Evolutionary conservation across 2,888 invertebrate genomes (phyloP).

Genomic region (Buathra laborator): DNA sequence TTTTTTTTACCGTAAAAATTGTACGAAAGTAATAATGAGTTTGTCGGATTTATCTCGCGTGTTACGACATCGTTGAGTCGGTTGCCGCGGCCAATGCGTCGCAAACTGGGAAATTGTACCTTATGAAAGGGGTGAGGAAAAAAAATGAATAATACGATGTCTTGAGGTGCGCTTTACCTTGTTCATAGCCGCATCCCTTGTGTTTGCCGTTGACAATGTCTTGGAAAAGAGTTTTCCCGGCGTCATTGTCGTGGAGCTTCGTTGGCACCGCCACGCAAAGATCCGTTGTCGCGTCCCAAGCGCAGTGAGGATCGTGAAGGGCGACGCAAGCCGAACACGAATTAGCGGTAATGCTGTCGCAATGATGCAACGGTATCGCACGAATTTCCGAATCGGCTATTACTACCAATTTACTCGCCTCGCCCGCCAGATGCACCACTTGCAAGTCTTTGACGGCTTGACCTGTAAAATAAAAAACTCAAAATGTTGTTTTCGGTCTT

Average conservation of each 20-base stretch:
- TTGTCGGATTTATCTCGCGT: neutral
- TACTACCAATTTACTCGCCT: constrained; percentile 93
- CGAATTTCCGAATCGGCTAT: constrained; percentile 95
- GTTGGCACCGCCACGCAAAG: constrained; percentile 87
- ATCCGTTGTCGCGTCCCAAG: constrained; percentile 92
- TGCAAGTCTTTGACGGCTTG: constrained; percentile 90
- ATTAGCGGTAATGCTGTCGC: constrained; percentile 85
- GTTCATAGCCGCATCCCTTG: constrained; percentile 86
- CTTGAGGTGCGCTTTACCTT: constrained; percentile 75
- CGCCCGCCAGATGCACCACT: constrained; percentile 88
- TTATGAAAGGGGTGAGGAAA: constrained; percentile 7
- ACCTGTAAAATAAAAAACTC: constrained; percentile 71
- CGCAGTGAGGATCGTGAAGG: constrained; percentile 98
- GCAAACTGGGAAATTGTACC: neutral
- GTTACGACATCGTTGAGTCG: neutral
- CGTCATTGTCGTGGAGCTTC: constrained; percentile 88
- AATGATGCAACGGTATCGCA: constrained; percentile 94
- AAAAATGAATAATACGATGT: constrained; percentile 68
- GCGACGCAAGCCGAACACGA: constrained; percentile 93
- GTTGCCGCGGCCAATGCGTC: neutral
- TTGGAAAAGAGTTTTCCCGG: constrained; percentile 88
- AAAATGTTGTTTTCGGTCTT: neutral
- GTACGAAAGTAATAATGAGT: too few species aligned
- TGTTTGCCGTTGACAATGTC: constrained; percentile 91
- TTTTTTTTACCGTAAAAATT: too few species aligned